Evolutionary conservation across 2,888 invertebrate genomes (phyloP).

Genomic region (Diaphora mendica): DNA sequence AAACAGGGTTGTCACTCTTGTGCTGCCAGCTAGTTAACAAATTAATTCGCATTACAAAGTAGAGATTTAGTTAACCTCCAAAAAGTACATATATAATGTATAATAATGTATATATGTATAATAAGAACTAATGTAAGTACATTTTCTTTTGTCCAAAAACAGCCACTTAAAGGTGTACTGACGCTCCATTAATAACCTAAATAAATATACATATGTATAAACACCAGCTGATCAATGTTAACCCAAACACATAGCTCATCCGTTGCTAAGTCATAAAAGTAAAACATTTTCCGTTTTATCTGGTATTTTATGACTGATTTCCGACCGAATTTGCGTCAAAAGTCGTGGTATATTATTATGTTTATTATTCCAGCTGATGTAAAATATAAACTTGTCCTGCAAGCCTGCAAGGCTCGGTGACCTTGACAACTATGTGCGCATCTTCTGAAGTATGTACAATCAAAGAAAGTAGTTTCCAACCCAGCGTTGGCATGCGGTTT

Average conservation of each 20-base stretch:
- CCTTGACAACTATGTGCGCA: constrained; percentile 48
- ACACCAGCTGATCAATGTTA: constrained; percentile 29
- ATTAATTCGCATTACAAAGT: too few species aligned
- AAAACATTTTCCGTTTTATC: constrained; percentile 55
- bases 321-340: constrained; percentile 67
- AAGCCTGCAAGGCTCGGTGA: constrained; percentile 35
- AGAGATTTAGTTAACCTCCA: too few species aligned
- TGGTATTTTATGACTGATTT: constrained; percentile 66
- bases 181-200: constrained; percentile 12
- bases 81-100: background rate
- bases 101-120: too few species aligned
- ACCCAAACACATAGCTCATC: constrained; percentile 32
- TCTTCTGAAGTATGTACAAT: constrained; percentile 24
- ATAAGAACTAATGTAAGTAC: background rate
- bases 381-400: constrained; percentile 48
- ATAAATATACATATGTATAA: background rate
- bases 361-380: constrained; percentile 48
- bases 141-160: background rate
- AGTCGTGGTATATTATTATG: constrained; percentile 15
- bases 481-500: constrained; percentile 7
- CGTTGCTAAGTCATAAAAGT: constrained; percentile 48
- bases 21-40: too few species aligned
- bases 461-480: constrained; percentile 37
- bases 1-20: too few species aligned
- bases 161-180: background rate